Conservation (phyloP, 1,140 invertebrate genomes). For the Neotoxoptera formosana region DNA sequence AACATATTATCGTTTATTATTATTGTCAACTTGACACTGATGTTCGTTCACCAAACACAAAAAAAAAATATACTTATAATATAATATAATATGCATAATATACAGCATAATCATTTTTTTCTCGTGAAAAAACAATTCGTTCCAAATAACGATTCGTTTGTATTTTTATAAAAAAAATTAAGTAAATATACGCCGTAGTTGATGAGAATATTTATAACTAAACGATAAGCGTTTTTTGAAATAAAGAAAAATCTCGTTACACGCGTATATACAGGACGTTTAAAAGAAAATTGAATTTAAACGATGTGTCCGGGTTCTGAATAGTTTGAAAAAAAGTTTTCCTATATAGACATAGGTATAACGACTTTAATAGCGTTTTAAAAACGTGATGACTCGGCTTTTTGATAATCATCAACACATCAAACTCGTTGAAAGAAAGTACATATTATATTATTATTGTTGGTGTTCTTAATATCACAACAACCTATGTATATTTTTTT, state of each 20-base stretch:
- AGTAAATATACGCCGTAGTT: background rate
- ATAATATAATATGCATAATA: background rate
- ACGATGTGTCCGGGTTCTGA: background rate
- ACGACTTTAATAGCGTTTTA: background rate
- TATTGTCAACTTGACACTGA: background rate
- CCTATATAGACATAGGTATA: background rate
- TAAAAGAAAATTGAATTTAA: background rate
- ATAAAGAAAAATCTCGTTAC: background rate
- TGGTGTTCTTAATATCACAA: background rate
- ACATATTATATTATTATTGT: background rate
- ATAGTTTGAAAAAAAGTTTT: background rate
- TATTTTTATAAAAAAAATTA: background rate
- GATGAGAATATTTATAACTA: background rate
- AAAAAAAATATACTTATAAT: background rate
- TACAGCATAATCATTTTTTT: background rate
- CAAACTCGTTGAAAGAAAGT: background rate
- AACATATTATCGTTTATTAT: background rate
- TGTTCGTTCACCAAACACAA: background rate
- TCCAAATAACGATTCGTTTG: background rate
- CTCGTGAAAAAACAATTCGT: background rate
- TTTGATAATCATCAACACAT: background rate
- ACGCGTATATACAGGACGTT: background rate
- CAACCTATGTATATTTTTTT: background rate
- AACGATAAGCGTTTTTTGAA: background rate
- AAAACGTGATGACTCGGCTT: background rate